Base-by-base conservation (phyloP, 2,888 invertebrate genomes). In the Drosophila infuscata region DNA sequence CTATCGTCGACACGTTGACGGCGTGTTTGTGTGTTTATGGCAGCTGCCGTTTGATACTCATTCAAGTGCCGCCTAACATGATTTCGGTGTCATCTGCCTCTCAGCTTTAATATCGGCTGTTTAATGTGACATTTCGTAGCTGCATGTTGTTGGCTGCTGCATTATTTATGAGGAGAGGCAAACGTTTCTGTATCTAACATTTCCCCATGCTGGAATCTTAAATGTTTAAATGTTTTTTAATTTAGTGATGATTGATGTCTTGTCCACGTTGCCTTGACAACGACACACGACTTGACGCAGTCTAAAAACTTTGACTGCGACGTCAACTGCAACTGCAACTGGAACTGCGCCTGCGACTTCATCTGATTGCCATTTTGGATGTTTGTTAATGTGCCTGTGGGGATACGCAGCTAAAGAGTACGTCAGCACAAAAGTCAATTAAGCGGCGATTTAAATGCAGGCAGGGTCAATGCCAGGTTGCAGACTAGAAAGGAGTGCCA, bases 51-150 rank as follows among this genome's bases (percentile, higher is more conserved):
- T 90, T 89, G 90, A 90, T 91, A 91, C 90, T 89, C 89, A 90
- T 91, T 91, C 90, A 91, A 91, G 91, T 91, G 91, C 91, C 91
- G 91, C 85, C 91, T 86, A 90, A 91, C 91, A 91, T 91, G 91
- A 91, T 91, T 88, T 91, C 83, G 90, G 89, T 91, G 91, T 91
- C 91, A 90, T 88, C 90, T 89, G 89, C 91, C 88, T 88, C 90
- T 91, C 91, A 90, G 86, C 89, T 91, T 88, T 77, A 88, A 88
- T 89, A 86, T 88, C 73, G 83, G 75, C 78, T 76, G 85, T 89
- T 90, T 90, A 90, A 90, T 89, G 88, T 90, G 87, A 88, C 89
- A 87, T 88, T 83, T 87, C 68, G 81, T 79, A 65, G 81, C 81
- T 75, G 72, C 63, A 74, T 74, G 60, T 73, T 64, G 76, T 72